Percentiles rank a stretch among this genome's conserved stretches.
Evolutionary conservation across 1,140 invertebrate species (phyloP).

Genomic region (Centruroides sculpturatus): DNA sequence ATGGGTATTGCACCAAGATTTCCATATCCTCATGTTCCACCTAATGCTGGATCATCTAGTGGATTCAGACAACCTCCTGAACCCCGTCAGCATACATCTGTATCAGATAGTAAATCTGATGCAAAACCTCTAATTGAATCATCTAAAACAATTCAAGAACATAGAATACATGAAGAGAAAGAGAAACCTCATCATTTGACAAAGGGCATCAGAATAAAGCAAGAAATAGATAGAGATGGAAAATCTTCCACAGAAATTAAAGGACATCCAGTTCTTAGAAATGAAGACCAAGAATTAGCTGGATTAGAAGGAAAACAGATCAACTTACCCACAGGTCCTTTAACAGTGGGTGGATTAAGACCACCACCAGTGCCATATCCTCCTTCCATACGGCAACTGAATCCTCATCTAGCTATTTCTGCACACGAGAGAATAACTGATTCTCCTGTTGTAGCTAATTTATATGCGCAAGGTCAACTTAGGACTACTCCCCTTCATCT

Average conservation of each 20-base stretch:
- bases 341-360: background rate
- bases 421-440: constrained; percentile 55
- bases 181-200: constrained; percentile 3
- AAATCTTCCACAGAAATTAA: background rate
- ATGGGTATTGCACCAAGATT: constrained; percentile 2
- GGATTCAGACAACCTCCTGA: constrained; percentile 12
- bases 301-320: background rate
- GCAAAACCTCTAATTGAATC: constrained; percentile 11
- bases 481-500: constrained; percentile 1
- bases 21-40: background rate
- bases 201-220: constrained; percentile 4
- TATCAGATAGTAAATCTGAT: constrained; percentile 15
- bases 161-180: background rate
- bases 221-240: constrained; percentile 22
- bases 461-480: constrained; percentile 31
- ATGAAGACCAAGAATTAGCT: background rate
- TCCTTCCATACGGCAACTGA: constrained; percentile 15
- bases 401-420: constrained; percentile 14
- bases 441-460: constrained; percentile 53
- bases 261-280: constrained; percentile 15
- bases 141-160: constrained; percentile 3
- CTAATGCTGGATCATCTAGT: background rate
- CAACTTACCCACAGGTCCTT: background rate
- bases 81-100: constrained; percentile 1
- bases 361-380: constrained; percentile 5